Evolutionary conservation across 2,797 vertebrate genomes (phyloP), one percentile per base, ranked within the genome.

Genomic region (Bradypodion ventrale): DNA sequence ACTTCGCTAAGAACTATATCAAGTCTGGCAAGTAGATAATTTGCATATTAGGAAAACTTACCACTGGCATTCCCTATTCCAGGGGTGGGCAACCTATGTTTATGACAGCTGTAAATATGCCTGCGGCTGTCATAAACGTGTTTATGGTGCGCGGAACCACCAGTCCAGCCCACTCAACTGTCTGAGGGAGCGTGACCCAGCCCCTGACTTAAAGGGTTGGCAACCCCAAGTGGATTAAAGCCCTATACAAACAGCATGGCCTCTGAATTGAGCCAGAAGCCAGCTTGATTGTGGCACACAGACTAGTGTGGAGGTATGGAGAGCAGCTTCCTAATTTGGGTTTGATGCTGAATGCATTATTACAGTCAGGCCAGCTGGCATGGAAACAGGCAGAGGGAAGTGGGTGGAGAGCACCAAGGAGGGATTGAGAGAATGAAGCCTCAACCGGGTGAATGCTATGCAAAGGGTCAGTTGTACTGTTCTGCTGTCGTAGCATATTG

Each of bases 281-380:
- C 72, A 49, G 87, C 81, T 78, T 68, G 75, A 52, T 68, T n/a
- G 7, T 68, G 69, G 79, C 49, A 62, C 62, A 23, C 60, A 88
- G 65, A 72, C 77, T 69, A 76, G 16, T 32, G 0, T 8, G 75
- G 56, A 77, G 72, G 77, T 70, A 82, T 59, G 44, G 32, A 63
- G 62, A 91, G 42, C 85, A 83, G 88, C 84, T 87, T 93, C 90
- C 83, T 92, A 86, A 84, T 83, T 70, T 91, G 70, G 79, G 42
- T 87, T 90, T 90, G 86, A 49, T 89, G 84, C 88, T 84, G 86
- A 74, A 88, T 88, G 62, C 5, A 76, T 80, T 82, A 69, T 89
- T 91, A 80, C 89, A 83, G 81, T 79, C 86, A 85, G 85, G 65
- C 44, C 89, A 84, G 56, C 44, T 92, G 85, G 84, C 25, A 0